Percentiles rank a stretch among this genome's conserved stretches.
These are phyloP conservation scores for Otus sunia DNA, from an alignment of 2,113 vertebrate species.

Conservation along the genomic window DNA sequence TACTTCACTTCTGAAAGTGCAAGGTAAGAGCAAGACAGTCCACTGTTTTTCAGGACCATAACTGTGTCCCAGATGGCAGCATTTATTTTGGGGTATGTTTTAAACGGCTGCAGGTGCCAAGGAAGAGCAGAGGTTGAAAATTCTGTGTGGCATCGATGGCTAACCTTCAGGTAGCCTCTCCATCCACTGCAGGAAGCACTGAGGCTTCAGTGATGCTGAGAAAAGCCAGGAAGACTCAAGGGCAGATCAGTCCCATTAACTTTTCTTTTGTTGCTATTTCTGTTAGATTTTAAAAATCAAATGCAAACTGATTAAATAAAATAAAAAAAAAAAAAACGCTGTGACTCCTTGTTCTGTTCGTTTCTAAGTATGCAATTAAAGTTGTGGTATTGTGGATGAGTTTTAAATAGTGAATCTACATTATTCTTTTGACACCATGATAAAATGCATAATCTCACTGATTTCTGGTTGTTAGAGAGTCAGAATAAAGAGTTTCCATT, in stretches of 20 bases:
- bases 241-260: not conserved
- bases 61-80: not conserved
- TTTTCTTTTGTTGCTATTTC: not conserved
- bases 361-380: not conserved
- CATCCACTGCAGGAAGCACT: not conserved
- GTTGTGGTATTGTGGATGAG: not conserved
- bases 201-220: not conserved
- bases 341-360: not conserved
- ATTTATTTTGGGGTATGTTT: not conserved
- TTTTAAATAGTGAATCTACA: not conserved
- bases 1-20: not conserved
- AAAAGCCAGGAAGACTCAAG: not conserved
- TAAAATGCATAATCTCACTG: not conserved
- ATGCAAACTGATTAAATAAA: not conserved
- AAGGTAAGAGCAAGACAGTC: not conserved
- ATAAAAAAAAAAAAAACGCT: not conserved
- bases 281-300: not conserved
- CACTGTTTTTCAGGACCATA: not conserved
- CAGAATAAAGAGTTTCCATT: not conserved
- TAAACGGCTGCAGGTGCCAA: not conserved
- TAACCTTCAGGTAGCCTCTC: not conserved
- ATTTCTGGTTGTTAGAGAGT: not conserved
- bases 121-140: not conserved
- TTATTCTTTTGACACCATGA: not conserved
- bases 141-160: rapidly evolving